Evolutionary conservation across 2,888 invertebrate species (phyloP).

Genomic region (Scaptomyza parva): DNA sequence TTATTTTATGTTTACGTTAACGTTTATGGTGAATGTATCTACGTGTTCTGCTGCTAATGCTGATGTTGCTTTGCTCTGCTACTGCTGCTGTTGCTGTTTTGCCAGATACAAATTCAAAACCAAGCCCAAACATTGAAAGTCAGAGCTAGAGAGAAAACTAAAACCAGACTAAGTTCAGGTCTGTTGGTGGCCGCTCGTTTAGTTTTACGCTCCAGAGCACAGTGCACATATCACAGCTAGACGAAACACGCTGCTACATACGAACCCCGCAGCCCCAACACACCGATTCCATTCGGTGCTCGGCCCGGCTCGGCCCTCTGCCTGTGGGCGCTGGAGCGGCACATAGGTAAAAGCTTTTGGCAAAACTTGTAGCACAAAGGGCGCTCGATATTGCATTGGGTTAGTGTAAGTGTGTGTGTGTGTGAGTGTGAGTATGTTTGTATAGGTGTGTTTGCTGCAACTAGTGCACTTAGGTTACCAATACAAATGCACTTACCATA

Average conservation of each 20-base stretch:
- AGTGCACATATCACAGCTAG: conserved; percentile 60
- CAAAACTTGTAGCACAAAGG: conserved; percentile 78
- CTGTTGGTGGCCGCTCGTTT: conserved; percentile 73
- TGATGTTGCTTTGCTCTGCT: conserved; percentile 10
- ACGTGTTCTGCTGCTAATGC: conserved; percentile 38
- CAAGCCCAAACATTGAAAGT: conserved; percentile 5
- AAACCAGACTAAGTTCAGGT: conserved; percentile 52
- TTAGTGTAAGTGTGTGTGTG: conserved; percentile 16
- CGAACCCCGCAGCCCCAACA: not conserved
- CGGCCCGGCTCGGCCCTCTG: conserved; percentile 23
- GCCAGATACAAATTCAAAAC: conserved; percentile 21
- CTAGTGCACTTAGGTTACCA: conserved; percentile 80
- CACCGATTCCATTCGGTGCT: conserved; percentile 3
- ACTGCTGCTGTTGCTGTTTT: conserved; percentile 3
- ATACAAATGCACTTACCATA: conserved; percentile 89
- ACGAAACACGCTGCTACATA: conserved; percentile 14
- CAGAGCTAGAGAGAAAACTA: conserved; percentile 16
- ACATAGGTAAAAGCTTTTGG: conserved; percentile 78
- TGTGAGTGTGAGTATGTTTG: conserved; percentile 17
- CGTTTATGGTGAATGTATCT: conserved; percentile 73
- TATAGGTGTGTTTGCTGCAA: conserved; percentile 55
- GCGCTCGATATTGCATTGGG: conserved; percentile 75
- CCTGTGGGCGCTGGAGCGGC: conserved; percentile 60
- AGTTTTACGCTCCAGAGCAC: conserved; percentile 78
- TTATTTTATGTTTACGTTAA: conserved; percentile 65